A percentile compares a stretch with the other conserved stretches of the same genome.
These are phyloP conservation scores for Gandaritis pyraliata DNA, from an alignment of 2,888 invertebrate genomes.

Conservation along the genomic window DNA sequence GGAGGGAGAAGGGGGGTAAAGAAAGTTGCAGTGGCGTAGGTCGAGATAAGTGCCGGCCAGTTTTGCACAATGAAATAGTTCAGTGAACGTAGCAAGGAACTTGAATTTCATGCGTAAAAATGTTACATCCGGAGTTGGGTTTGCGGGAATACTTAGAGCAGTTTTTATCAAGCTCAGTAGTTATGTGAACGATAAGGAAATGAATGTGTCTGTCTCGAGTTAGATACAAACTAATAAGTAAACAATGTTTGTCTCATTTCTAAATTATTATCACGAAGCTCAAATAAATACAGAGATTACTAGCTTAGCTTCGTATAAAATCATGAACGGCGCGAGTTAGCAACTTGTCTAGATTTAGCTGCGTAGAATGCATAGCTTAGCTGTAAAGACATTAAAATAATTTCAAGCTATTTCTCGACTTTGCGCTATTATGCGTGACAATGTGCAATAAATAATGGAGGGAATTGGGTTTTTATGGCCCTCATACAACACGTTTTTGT, in stretches of 20 bases:
- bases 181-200: constrained; percentile 6
- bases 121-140: constrained; percentile 13
- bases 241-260: not conserved
- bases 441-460: constrained; percentile 38
- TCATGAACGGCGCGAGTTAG: no score
- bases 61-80: constrained; percentile 51
- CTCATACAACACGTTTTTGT: constrained; percentile 37
- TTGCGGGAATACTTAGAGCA: not conserved
- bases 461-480: constrained; percentile 34
- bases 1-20: constrained; percentile 52
- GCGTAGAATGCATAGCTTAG: not conserved
- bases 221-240: constrained; percentile 4
- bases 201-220: no score
- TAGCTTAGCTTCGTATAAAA: no score
- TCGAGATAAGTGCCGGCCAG: constrained; percentile 58
- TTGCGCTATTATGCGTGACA: constrained; percentile 39
- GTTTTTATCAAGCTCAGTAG: not conserved
- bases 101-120: constrained; percentile 42
- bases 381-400: constrained; percentile 7
- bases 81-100: constrained; percentile 40
- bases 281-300: no score
- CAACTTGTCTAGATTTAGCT: no score
- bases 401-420: constrained; percentile 22
- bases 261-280: no score
- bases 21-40: constrained; percentile 76